phyloP scores from a whole-genome alignment of 1,140 invertebrate species.

The Daktulosphaira vitifoliae region DNA sequence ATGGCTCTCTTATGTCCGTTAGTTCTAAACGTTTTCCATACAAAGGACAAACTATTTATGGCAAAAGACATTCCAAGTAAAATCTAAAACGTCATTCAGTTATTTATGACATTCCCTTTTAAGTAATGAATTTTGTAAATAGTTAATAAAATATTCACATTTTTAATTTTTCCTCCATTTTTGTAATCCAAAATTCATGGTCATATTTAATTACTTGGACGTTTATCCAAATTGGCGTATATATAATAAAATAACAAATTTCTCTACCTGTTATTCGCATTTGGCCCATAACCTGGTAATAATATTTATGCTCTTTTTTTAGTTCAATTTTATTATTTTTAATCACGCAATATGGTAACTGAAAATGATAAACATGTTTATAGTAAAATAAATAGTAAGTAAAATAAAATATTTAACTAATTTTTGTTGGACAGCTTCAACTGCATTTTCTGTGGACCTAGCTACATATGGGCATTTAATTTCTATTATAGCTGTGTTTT shows the following conservation, averaged over 20 bases:
- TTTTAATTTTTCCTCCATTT: neutral
- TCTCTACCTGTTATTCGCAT: neutral
- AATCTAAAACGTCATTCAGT: no score
- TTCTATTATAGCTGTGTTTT: neutral
- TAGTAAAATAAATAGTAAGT: no score
- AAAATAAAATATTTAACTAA: neutral
- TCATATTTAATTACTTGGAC: neutral
- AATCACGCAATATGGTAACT: neutral
- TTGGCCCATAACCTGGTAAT: neutral
- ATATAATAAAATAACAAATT: neutral
- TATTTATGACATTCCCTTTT: no score
- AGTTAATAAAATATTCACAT: neutral
- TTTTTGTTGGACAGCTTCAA: neutral
- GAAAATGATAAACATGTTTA: neutral
- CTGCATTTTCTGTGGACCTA: neutral
- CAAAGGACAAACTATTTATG: no score
- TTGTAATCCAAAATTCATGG: neutral
- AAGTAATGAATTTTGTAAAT: no score
- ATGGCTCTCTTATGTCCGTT: no score
- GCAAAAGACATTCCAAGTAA: no score
- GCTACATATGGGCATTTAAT: neutral
- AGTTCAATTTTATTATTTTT: neutral
- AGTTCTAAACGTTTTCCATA: no score
- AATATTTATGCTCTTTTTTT: neutral
- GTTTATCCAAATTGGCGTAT: neutral